Base-by-base conservation (phyloP, 2,797 vertebrate genomes). In the Rallus crepitans region DNA sequence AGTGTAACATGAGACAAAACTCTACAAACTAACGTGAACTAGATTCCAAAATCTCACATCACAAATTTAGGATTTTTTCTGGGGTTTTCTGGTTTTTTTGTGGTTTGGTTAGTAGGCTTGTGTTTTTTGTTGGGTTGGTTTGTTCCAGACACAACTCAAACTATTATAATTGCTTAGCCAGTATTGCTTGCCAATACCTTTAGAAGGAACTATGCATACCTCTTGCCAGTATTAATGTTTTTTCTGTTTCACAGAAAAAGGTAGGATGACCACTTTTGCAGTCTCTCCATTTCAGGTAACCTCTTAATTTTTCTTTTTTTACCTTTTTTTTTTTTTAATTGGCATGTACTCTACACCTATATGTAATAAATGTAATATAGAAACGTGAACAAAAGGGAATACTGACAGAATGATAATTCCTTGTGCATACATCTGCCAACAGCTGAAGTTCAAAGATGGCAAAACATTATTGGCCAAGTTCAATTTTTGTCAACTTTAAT, bases 301-400 rank as follows among this genome's bases (percentile, higher is more conserved):
- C 3, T 75, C 17, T 17, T 61, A 0, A 12, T 52, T 64, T 75
- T 72, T 33, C 3, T 61, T 71, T 64, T 39, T 39, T 60, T 7
- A 15, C 5, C 20, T 53, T 4, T 15, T 4, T 15, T 6, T 31
- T 15, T 18, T 24, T 37, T 82, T 52, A 72, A 50, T 5, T 50
- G 28, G 68, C 11, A 2, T 56, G 78, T 81, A 56, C 24, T 63
- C 81, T 21, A 21, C 45, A 40, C 21, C 3, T 13, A 52, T 39
- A 31, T 0, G 0, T 52, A 23, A 56, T 61, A 83, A 87, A 48
- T 27, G 23, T n/a, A 39, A 76, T 3, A 16, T 0, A 0, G 24
- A 23, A 82, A 83, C 0, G 3, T 7, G 27, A 82, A 59, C 30
- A 69, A 50, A 57, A 89, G 30, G 37, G 21, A 75, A 30, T 42